Evolutionary conservation across 1,140 invertebrate genomes (phyloP), one percentile per base, ranked within the genome.

Genomic region (Drosophila auraria): DNA sequence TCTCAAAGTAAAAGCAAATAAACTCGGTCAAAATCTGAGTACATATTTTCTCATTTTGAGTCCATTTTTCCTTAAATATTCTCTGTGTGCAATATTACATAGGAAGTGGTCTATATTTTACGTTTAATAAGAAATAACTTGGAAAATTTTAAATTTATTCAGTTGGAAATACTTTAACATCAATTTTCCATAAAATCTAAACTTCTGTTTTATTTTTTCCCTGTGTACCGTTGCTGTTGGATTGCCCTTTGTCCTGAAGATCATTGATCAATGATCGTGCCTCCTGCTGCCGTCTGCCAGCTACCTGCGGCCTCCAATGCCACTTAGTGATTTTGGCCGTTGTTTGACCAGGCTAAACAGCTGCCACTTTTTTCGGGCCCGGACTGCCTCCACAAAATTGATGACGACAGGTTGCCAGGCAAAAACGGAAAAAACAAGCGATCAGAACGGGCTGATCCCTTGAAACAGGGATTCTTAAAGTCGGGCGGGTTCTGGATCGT

Each of bases 401-500:
- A 91, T 92, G 86, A 92, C 81, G 90, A 92, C 90, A 92, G 91
- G 91, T 92, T 92, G 81, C 74, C 77, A 33, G 50, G 23, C 38
- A 49, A 59, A 65, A 38, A 65, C 51, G 3, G 42, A 27, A 9
- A 25, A 30, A 14, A 25, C 17, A 44, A 9, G 7, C 33, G 40
- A 69, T 47, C 45, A 36, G 17, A 74, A 38, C 15, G 66, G 33
- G 65, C 51, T 83, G 76, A 87, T 79, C 75, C 65, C 47, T 58
- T 5, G 23, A 45, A 53, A 72, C 69, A 63, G 36, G 57, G 60
- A 65, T 70, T 51, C 60, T 9, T 40, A 30, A 62, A 54, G 58
- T 51, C 59, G 12, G 74, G 33, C 51, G 12, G 74, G 33, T 44
- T 47, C 54, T 25, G 64, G 23, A 65, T 79, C 59, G 49, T 66